Percentiles rank a stretch among this genome's conserved stretches.
phyloP scores from a whole-genome alignment of 2,113 vertebrate genomes.

The Phylloscopus trochiloides region DNA sequence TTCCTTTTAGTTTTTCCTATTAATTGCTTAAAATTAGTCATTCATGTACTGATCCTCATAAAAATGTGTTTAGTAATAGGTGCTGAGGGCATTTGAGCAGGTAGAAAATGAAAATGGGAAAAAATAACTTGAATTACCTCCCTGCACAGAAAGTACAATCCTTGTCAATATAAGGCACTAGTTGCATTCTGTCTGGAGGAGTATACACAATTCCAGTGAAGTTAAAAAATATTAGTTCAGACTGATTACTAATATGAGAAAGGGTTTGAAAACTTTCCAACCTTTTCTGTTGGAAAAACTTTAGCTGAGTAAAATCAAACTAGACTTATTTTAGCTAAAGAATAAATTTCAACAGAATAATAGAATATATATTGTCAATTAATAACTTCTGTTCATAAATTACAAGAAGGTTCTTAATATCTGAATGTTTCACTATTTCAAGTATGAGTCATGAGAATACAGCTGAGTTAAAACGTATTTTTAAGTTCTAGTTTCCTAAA shows the following conservation, averaged over 20 bases:
- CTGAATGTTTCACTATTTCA: not conserved
- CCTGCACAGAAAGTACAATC: not conserved
- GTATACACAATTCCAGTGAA: not conserved
- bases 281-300: not conserved
- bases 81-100: not conserved
- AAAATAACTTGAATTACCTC: not conserved
- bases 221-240: not conserved
- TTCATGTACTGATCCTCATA: rapidly evolving
- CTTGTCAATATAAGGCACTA: not conserved
- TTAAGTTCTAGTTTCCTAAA: not conserved
- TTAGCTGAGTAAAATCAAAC: not conserved
- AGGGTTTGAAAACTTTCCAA: not conserved
- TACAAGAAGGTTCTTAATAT: not conserved
- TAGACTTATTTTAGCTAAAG: not conserved
- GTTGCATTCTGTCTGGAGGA: not conserved
- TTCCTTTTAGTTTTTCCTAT: not conserved
- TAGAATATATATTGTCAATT: not conserved
- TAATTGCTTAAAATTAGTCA: not conserved
- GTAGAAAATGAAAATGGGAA: not conserved
- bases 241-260: not conserved
- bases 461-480: not conserved
- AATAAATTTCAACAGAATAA: not conserved
- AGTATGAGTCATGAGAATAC: not conserved
- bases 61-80: not conserved
- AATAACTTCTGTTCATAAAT: not conserved